Evolutionary conservation across 2,113 vertebrate species (phyloP).

Genomic region (Ptilonorhynchus violaceus): DNA sequence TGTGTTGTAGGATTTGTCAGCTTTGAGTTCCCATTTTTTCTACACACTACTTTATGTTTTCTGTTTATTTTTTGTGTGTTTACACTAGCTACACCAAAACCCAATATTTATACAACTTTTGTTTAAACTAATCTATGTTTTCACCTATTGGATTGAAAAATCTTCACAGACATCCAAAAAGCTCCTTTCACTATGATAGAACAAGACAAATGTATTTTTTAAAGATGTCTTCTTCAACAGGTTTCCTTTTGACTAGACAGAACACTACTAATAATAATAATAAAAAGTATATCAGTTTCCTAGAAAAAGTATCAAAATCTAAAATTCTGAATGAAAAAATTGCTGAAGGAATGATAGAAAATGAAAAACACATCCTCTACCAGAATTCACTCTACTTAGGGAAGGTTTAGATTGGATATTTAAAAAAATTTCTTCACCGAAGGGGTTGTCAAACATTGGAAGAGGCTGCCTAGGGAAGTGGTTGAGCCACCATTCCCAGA

Average conservation of each 20-base stretch:
- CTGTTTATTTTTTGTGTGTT: neutral
- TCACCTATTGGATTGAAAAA: neutral
- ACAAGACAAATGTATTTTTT: neutral
- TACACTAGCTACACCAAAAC: neutral
- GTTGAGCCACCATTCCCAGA: neutral
- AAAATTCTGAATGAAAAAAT: neutral
- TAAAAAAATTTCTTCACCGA: neutral
- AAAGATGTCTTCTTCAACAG: neutral
- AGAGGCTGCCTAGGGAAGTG: neutral
- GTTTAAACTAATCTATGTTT: neutral
- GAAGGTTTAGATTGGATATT: neutral
- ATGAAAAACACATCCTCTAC: neutral
- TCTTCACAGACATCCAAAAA: fast-evolving
- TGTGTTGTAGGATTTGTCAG: neutral
- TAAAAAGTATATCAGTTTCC: fast-evolving
- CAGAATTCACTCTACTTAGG: neutral
- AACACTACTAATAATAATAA: neutral
- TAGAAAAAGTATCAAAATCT: neutral
- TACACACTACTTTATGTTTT: neutral
- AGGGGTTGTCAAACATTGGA: neutral
- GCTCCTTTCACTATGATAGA: neutral
- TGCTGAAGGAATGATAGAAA: neutral
- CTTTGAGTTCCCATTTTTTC: neutral
- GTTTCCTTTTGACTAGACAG: neutral
- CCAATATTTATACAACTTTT: neutral